phyloP scores from a whole-genome alignment of 2,797 vertebrate species.

The Pteropus rufus region DNA sequence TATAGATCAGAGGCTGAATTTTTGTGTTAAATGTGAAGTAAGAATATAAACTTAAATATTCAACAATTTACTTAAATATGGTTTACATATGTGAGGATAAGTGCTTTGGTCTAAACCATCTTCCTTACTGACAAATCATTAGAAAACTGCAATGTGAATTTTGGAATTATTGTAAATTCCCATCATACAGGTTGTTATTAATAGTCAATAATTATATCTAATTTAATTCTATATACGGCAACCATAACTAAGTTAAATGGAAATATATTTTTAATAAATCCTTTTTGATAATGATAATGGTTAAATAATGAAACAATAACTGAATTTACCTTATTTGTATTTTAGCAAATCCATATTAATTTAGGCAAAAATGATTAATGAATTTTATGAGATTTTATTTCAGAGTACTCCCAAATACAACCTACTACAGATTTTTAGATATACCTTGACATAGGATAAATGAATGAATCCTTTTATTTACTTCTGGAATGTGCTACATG shows the following conservation, averaged over 20 bases:
- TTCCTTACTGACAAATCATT: background rate
- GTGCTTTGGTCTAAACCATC: background rate
- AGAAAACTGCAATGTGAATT: background rate
- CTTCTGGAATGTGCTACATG: background rate
- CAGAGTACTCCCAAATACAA: background rate
- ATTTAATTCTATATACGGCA: background rate
- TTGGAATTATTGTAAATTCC: background rate
- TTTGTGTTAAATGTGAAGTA: background rate
- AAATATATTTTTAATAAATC: constrained; percentile 6
- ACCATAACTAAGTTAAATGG: background rate
- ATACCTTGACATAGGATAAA: background rate
- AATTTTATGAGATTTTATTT: too few relatives aligned
- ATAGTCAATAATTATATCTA: background rate
- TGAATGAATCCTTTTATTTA: background rate
- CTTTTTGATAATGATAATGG: background rate
- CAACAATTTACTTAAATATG: background rate
- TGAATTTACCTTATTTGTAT: constrained; percentile 18
- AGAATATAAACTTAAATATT: background rate
- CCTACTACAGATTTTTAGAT: background rate
- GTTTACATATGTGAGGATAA: background rate
- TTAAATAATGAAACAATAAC: background rate
- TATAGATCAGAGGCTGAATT: background rate
- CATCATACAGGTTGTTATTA: background rate
- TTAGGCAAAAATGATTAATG: background rate
- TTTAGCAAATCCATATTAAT: background rate